Evolutionary conservation across 2,113 vertebrate species (phyloP).

Genomic region (Caracal caracal): DNA sequence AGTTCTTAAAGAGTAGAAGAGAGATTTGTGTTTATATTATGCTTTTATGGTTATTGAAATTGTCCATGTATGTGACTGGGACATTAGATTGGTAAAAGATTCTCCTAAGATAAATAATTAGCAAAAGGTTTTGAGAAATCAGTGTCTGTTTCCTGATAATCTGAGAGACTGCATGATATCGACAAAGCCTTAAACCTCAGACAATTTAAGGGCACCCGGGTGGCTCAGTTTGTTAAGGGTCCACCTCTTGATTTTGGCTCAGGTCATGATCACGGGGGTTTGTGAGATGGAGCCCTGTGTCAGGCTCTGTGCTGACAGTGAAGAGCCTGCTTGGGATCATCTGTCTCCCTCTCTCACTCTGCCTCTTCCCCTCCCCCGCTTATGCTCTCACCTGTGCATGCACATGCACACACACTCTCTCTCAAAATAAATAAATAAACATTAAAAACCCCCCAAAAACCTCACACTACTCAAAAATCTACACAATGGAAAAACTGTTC

Average conservation of each 20-base stretch:
- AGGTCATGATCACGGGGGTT: too few species aligned
- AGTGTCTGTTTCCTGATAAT: not conserved
- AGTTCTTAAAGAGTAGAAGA: not conserved
- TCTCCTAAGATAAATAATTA: not conserved
- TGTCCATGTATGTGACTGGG: not conserved
- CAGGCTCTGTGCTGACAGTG: too few species aligned
- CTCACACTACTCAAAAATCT: not conserved
- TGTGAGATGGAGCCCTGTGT: too few species aligned
- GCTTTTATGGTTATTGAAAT: not conserved
- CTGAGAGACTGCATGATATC: not conserved
- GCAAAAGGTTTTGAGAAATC: not conserved
- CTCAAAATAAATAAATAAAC: too few species aligned
- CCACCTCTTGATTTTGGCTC: too few species aligned
- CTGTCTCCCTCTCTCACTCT: too few species aligned
- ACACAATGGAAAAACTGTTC: not conserved
- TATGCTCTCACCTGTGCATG: too few species aligned
- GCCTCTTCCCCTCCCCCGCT: too few species aligned
- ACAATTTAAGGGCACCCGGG: not conserved
- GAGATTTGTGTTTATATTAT: slow-evolving; percentile 6
- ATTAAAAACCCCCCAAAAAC: too few species aligned
- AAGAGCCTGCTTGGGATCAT: too few species aligned
- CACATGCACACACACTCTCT: too few species aligned
- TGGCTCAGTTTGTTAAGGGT: too few species aligned
- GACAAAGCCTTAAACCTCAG: not conserved
- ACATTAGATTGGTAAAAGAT: not conserved